Percentiles rank a stretch among this genome's conserved stretches.
These are phyloP conservation scores for Drosophila obscura DNA, from an alignment of 1,140 invertebrate species.

Conservation along the genomic window DNA sequence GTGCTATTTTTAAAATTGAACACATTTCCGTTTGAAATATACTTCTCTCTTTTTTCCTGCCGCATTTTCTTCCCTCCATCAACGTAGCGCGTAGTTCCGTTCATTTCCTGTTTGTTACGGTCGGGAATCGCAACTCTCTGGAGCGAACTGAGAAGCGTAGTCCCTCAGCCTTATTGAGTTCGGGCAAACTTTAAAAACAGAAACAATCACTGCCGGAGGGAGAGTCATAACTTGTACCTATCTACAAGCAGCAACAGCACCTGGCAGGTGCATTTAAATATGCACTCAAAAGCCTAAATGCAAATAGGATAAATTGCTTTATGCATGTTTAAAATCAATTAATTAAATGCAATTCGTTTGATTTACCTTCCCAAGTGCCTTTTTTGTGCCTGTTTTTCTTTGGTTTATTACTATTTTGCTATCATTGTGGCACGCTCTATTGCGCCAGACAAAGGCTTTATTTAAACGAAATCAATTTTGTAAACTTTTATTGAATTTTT, in stretches of 20 bases:
- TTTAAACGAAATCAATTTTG: constrained; percentile 61
- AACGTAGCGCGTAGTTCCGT: constrained; percentile 61
- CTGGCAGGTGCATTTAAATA: constrained; percentile 27
- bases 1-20: constrained; percentile 73
- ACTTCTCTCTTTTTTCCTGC: constrained; percentile 3
- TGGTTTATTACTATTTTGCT: constrained; percentile 21
- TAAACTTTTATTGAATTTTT: constrained; percentile 67
- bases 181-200: constrained; percentile 28
- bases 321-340: constrained; percentile 68
- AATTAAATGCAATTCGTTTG: constrained; percentile 55
- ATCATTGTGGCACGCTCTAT: constrained; percentile 25
- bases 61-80: constrained; percentile 18
- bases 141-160: constrained; percentile 27
- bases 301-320: constrained; percentile 60
- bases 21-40: constrained; percentile 71
- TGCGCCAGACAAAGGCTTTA: constrained; percentile 43
- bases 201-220: constrained; percentile 24
- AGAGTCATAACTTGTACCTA: constrained; percentile 16
- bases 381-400: constrained; percentile 22
- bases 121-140: constrained; percentile 25
- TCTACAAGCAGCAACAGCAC: constrained; percentile 5
- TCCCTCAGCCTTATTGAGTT: constrained; percentile 25
- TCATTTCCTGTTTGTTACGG: constrained; percentile 69
- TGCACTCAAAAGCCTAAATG: constrained; percentile 26
- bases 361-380: constrained; percentile 30